phyloP scores from a whole-genome alignment of 2,888 invertebrate genomes.

The Embidobia sp. region DNA sequence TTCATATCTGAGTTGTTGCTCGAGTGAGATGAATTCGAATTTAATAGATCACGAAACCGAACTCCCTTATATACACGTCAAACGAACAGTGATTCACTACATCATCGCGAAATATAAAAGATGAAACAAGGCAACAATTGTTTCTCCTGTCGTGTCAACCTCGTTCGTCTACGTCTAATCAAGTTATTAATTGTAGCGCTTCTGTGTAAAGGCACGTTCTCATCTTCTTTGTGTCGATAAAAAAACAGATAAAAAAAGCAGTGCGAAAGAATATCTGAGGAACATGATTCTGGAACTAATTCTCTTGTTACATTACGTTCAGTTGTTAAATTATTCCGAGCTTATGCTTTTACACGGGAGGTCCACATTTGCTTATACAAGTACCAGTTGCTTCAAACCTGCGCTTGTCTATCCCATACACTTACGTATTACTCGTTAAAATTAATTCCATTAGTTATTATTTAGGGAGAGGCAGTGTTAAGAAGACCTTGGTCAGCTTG shows the following conservation, averaged over 20 bases:
- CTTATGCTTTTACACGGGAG: constrained; percentile 48
- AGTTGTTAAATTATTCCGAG: too few relatives aligned
- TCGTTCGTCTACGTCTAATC: constrained; percentile 1
- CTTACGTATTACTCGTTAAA: too few relatives aligned
- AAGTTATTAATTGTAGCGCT: constrained; percentile 47
- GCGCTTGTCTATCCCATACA: too few relatives aligned
- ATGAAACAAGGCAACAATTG: constrained; percentile 13
- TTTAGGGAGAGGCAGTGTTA: constrained; percentile 53
- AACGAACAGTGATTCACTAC: constrained; percentile 10
- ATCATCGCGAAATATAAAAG: constrained; percentile 41
- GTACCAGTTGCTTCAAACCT: too few relatives aligned
- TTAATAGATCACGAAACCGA: neutral
- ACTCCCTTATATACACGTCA: constrained; percentile 34
- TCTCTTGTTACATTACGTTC: neutral
- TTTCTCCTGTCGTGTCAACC: constrained; percentile 4
- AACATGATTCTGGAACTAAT: constrained; percentile 23
- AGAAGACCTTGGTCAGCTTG: constrained; percentile 24
- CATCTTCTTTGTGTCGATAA: constrained; percentile 31
- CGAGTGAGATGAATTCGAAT: neutral
- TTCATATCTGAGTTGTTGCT: neutral
- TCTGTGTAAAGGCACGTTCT: constrained; percentile 60
- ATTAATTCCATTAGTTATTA: constrained; percentile 6
- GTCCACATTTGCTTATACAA: constrained; percentile 32
- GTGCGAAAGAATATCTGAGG: constrained; percentile 12
- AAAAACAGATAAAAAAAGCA: constrained; percentile 8